Evolutionary conservation across 1,140 invertebrate species (phyloP).

Genomic region (Bombus impatiens): DNA sequence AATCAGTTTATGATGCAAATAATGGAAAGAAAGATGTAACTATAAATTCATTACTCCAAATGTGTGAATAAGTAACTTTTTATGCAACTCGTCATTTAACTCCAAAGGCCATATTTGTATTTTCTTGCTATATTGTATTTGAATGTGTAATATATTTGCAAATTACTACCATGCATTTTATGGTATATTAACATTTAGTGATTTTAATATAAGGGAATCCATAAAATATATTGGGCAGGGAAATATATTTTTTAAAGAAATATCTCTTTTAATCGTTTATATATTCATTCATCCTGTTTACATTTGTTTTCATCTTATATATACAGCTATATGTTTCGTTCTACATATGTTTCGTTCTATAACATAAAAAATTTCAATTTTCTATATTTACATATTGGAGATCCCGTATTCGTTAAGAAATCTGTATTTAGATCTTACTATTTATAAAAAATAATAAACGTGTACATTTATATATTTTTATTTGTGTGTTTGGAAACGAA

Average conservation of each 20-base stretch:
- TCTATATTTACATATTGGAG: neutral
- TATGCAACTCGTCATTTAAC: constrained; percentile 52
- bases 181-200: constrained; percentile 44
- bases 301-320: neutral
- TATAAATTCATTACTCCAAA: constrained; percentile 95
- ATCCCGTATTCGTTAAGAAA: neutral
- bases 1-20: constrained; percentile 94
- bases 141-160: constrained; percentile 70
- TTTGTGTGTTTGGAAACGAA: neutral
- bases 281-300: constrained; percentile 36
- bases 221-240: constrained; percentile 33
- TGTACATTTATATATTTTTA: constrained; percentile 1
- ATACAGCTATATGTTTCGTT: neutral
- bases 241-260: constrained; percentile 49
- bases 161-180: constrained; percentile 57
- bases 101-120: constrained; percentile 72
- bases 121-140: constrained; percentile 68
- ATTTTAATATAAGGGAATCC: constrained; percentile 47
- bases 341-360: neutral
- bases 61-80: constrained; percentile 84
- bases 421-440: neutral
- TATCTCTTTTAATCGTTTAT: constrained; percentile 31
- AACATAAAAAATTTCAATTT: neutral
- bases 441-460: neutral
- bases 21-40: constrained; percentile 94